Conservation (phyloP, 2,797 vertebrate species). For the Sarcoramphus papa region DNA sequence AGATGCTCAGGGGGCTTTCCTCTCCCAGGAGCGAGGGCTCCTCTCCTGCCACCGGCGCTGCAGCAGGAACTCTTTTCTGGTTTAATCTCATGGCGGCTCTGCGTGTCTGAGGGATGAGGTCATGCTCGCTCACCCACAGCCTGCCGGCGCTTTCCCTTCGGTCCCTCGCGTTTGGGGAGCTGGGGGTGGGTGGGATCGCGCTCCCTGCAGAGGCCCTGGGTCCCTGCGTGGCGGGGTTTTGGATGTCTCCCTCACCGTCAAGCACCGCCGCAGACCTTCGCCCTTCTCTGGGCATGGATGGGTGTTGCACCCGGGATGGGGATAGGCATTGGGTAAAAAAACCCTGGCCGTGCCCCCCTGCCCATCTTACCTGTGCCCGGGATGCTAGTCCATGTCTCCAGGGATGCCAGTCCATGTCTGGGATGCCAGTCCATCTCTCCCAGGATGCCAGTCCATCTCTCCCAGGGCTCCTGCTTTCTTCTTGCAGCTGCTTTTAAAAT, state of each 20-base stretch:
- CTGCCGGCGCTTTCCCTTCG: slow-evolving; percentile 60
- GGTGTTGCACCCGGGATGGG: background rate
- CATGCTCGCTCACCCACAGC: slow-evolving; percentile 14
- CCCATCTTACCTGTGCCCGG: no score
- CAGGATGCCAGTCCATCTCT: background rate
- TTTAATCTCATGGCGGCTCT: background rate
- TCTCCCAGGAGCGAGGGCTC: background rate
- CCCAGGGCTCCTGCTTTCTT: background rate
- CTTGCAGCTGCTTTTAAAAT: background rate
- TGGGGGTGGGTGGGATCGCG: background rate
- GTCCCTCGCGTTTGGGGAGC: background rate
- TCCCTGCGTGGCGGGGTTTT: background rate
- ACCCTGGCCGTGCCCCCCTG: no score
- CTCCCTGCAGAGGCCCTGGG: background rate
- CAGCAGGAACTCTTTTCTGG: background rate
- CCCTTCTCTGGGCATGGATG: background rate
- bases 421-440: background rate
- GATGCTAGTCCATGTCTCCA: background rate
- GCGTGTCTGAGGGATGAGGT: slow-evolving; percentile 53
- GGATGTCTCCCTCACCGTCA: background rate
- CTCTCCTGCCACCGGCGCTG: background rate
- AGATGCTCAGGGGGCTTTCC: background rate
- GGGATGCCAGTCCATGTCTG: background rate
- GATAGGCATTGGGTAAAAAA: fast-evolving
- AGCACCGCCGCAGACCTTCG: background rate